Evolutionary conservation across 1,140 invertebrate genomes (phyloP).

Genomic region (Bombus polaris): DNA sequence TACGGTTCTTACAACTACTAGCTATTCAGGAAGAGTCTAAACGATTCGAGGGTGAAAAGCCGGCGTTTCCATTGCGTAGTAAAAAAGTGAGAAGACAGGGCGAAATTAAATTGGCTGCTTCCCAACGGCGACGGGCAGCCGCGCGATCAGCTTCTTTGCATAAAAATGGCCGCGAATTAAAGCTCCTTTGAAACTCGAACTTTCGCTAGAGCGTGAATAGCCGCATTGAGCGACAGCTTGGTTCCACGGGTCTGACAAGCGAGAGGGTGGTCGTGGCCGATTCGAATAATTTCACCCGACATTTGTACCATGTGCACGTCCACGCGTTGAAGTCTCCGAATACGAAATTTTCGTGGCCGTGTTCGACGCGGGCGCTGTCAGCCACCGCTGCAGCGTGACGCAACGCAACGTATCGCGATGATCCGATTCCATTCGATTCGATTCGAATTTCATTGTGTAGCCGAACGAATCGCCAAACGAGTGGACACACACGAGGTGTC

Average conservation of each 20-base stretch:
- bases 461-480: not conserved
- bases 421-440: no score
- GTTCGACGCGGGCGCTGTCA: no score
- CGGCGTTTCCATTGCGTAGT: not conserved
- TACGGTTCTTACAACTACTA: not conserved
- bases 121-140: not conserved
- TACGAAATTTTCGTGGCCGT: conserved; percentile 32
- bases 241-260: not conserved
- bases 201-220: conserved; percentile 35
- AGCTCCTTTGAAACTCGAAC: conserved; percentile 30
- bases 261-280: conserved; percentile 20
- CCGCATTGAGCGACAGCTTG: conserved; percentile 28
- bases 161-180: conserved; percentile 63
- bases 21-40: not conserved
- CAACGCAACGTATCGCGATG: no score
- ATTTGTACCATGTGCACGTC: conserved; percentile 34
- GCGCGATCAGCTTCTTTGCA: conserved; percentile 54
- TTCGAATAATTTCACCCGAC: conserved; percentile 44
- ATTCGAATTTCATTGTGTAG: no score
- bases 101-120: conserved; percentile 36
- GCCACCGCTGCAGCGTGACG: not conserved
- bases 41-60: conserved; percentile 1
- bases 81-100: conserved; percentile 21
- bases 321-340: conserved; percentile 48
- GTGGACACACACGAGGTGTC: not conserved